These are phyloP conservation scores for Uropetala carovei DNA, from an alignment of 2,888 invertebrate species.

Conservation along the genomic window DNA sequence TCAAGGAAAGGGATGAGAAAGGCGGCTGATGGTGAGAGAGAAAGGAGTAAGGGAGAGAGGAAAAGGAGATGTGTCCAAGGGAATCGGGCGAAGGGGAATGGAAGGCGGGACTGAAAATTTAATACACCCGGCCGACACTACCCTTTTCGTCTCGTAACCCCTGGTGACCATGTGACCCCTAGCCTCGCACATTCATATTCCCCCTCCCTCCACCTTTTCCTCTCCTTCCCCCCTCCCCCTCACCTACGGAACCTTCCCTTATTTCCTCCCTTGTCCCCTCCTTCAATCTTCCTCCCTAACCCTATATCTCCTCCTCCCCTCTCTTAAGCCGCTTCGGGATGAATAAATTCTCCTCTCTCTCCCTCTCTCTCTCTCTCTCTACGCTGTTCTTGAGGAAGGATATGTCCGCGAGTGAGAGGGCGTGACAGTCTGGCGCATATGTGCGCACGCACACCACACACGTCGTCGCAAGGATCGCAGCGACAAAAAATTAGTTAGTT, in stretches of 20 bases:
- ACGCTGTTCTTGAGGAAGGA: not conserved
- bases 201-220: not conserved
- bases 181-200: conserved; percentile 20
- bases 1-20: not conserved
- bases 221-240: not conserved
- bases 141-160: conserved; percentile 33
- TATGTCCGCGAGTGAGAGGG: too few species aligned
- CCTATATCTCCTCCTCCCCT: not conserved
- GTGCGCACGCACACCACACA: too few species aligned
- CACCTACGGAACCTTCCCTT: not conserved
- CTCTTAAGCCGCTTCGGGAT: not conserved
- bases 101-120: conserved; percentile 45
- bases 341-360: not conserved
- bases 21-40: not conserved
- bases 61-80: not conserved
- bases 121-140: conserved; percentile 40
- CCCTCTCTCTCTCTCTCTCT: not conserved
- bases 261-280: not conserved
- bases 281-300: not conserved
- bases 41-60: not conserved
- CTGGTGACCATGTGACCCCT: conserved; percentile 46
- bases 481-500: not conserved
- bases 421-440: too few species aligned
- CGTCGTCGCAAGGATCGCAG: too few species aligned
- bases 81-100: not conserved